Evolutionary conservation across 30 jellyfish, hydroid and myxozoan species (phyloP), one percentile per base, ranked within the genome.

Genomic region (Nemopilema nomurai): DNA sequence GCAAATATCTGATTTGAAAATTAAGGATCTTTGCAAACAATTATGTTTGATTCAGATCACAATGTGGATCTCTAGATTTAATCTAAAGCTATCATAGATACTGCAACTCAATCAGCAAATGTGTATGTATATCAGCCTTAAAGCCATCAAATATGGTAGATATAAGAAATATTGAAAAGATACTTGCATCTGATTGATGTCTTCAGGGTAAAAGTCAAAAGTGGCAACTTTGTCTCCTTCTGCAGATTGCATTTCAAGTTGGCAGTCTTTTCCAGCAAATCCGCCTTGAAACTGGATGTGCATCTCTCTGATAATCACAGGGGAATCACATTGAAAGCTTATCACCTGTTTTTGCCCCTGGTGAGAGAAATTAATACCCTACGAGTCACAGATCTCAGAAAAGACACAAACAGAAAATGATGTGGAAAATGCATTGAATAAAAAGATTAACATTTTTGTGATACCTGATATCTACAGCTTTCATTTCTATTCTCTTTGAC

Each of bases 281-380:
- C 99, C 99, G n/a, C 99, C 99, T 86, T 95, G 99, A 77, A 95
- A 95, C 66, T 95, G 99, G 67, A 95, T 78, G 0, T 87, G 85
- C 0, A 95, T 51, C 27, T 72, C 69, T 20, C 75, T 62, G 0
- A 90, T n/a, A 0, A 51, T 23, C 52, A 90, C 90, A 9, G 92
- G 84, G 23, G 63, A 51, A 4, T 82, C 89, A 83, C 87, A 95
- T 51, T 78, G 84, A 49, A 95, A 71, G 29, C 82, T 27, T 3
- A 95, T 83, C 49, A 76, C 88, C 79, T 95, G 99, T 0, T 77
- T 62, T 1, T 86, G 51, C 18, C 98, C 98, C 98, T 93, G 75
- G 28, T 16, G 52, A 27, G 71, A 67, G 9, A 41, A 41, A 41
- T 64, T 51, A 9, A 51, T 16, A 51, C 16, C 67, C 16, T 16